Base-by-base conservation (phyloP, 2,888 invertebrate species). In the Alloplasta piceator region DNA sequence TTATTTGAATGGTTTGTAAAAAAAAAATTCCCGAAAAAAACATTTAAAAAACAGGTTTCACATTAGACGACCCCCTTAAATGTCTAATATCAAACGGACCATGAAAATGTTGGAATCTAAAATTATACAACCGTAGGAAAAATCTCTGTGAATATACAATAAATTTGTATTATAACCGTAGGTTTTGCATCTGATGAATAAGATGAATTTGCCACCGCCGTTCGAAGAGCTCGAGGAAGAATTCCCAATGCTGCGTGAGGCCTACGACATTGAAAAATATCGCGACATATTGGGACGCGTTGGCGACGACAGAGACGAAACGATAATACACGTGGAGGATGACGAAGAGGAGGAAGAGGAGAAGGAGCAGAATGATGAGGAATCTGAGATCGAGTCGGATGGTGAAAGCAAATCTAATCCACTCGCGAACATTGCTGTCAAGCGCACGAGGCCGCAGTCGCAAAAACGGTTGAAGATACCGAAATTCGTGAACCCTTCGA, bases 111-210 rank as follows among this genome's bases (percentile, higher is more conserved):
- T 26, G 26, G 3, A 26, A 26, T 26, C 26, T 3, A 26, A 26
- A 26, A 26, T 26, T 26, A 3, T 26, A 26, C 26, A 3, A 26
- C 26, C 3, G 26, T 26, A 26, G 26, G 26, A 26, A 26, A 2
- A 26, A 26, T 26, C 26, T 26, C 26, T 26, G 26, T 26, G 26
- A 2, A 26, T 26, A 26, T 26, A 26, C 26, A 26, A 26, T 26
- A 26, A 26, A 26, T 26, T 26, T 26, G 26, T 26, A 26, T 3
- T n/a, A 52, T 38, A 36, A 64, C 26, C 43, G 10, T 95, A 97
- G 94, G 95, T 96, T 7, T 90, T 98, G 61, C 98, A 98, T 93
- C 93, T 98, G 70, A 98, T 98, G 98, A 98, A 98, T 91, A 97
- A 96, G 92, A 98, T 98, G 98, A 97, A 96, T 91, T 92, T 98